phyloP scores from a whole-genome alignment of 2,113 vertebrate species.

The Falco punctatus region DNA sequence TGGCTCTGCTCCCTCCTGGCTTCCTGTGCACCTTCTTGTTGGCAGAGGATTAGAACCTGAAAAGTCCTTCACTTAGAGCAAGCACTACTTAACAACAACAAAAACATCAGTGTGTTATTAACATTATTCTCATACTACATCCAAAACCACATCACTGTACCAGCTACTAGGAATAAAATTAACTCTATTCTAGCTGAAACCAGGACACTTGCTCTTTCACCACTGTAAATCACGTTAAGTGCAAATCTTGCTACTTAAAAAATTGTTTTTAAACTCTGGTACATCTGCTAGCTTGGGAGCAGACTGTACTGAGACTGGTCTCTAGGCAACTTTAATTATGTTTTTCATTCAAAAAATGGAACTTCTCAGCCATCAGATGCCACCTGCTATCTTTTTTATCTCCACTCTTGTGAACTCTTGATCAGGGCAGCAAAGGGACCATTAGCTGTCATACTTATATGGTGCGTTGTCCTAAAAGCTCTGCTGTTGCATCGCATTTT shows the following conservation, averaged over 20 bases:
- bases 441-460: neutral
- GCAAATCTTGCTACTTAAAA: constrained; percentile 2
- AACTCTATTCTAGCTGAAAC: too few relatives aligned
- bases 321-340: constrained; percentile 18
- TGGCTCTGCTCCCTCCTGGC: too few relatives aligned
- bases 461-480: neutral
- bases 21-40: too few relatives aligned
- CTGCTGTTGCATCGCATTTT: neutral
- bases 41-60: too few relatives aligned
- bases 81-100: too few relatives aligned
- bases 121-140: too few relatives aligned
- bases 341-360: constrained; percentile 32
- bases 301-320: neutral
- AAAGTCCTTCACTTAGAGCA: too few relatives aligned
- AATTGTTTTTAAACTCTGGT: constrained; percentile 15
- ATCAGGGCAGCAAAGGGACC: neutral
- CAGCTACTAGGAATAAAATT: too few relatives aligned
- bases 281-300: constrained; percentile 23
- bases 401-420: neutral
- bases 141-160: too few relatives aligned
- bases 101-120: too few relatives aligned
- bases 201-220: neutral
- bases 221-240: neutral
- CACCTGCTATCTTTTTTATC: constrained; percentile 45
- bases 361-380: constrained; percentile 32